These are phyloP conservation scores for Pluvianellus socialis DNA, from an alignment of 2,113 vertebrate species.

Conservation along the genomic window DNA sequence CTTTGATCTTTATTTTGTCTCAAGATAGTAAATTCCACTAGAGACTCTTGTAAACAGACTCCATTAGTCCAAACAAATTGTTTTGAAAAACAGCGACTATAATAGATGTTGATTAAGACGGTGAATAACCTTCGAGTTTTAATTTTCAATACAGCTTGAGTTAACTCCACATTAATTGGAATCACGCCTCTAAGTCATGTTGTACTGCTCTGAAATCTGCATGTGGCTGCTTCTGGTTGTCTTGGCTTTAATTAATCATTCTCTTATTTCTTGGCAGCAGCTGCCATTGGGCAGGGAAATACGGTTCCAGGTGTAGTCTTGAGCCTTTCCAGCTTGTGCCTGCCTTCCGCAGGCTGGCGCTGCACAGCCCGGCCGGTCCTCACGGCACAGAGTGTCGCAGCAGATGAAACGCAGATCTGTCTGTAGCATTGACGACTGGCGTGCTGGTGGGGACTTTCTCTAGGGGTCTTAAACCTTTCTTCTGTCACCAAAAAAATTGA, in stretches of 20 bases:
- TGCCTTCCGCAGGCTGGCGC: not conserved
- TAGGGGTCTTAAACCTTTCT: not conserved
- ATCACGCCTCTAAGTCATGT: not conserved
- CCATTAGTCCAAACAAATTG: slow-evolving; percentile 42
- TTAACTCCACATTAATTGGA: slow-evolving; percentile 18
- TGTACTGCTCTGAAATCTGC: not conserved
- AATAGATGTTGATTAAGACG: slow-evolving; percentile 24
- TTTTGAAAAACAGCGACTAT: not conserved
- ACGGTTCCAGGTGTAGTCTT: not conserved
- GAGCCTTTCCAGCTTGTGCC: not conserved
- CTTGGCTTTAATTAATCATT: slow-evolving; percentile 25
- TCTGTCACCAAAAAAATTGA: not conserved
- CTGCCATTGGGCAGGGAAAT: not conserved
- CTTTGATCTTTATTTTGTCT: slow-evolving; percentile 48
- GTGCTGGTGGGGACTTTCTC: not conserved
- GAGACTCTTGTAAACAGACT: slow-evolving; percentile 7
- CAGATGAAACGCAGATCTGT: not conserved
- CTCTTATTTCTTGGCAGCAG: not conserved
- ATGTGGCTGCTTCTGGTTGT: not conserved
- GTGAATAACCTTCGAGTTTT: slow-evolving; percentile 40
- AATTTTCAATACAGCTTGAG: slow-evolving; percentile 2
- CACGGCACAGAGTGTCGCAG: not conserved
- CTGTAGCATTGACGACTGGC: not conserved
- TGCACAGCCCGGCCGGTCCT: not conserved
- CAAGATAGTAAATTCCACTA: slow-evolving; percentile 18